Base-by-base conservation (phyloP, 2,113 vertebrate genomes). In the Dasyurus viverrinus region DNA sequence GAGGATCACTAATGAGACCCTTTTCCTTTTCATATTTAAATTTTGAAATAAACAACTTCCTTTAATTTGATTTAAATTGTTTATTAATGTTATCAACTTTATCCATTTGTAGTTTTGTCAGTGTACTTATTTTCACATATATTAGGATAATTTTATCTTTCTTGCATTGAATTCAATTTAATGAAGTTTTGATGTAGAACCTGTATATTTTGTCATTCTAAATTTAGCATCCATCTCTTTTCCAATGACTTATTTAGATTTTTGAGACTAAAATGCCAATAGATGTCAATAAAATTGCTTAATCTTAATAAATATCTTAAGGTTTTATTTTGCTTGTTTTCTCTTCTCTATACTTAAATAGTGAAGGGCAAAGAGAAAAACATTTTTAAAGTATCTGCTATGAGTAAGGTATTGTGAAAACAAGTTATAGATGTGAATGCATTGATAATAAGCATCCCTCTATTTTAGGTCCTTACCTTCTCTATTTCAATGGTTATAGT, bases 11-110 rank as follows among this genome's bases (percentile, higher is more conserved):
- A 94, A 96, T 96, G 91, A 92, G 94, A 95, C 6, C 36, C 90
- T 93, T 48, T 48, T 93, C 92, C 96, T 93, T 76, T 93, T 84
- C 93, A 90, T 47, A 89, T 95, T 96, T 97, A 95, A 94, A 95
- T 96, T 92, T 96, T 90, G 47, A 54, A 96, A 36, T 30, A 93
- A 89, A 60, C 25, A 57, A 2, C 50, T 89, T 92, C 36, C 25
- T 94, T 19, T 50, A 90, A 30, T 91, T 42, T 94, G 50, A 57
- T 90, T 94, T 93, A 90, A 93, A 30, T 47, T 54, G 14, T 0
- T 54, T 93, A 30, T 76, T 92, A 93, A 46, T 68, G 42, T 54
- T 89, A 94, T 47, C 9, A 11, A 16, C n/a, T 14, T 57, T 1
- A 48, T 68, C 57, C 42, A 5, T 54, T 53, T 94, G 25, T 11